These are phyloP conservation scores for Eulacestoma nigropectus DNA, from an alignment of 2,113 vertebrate genomes.

Conservation along the genomic window DNA sequence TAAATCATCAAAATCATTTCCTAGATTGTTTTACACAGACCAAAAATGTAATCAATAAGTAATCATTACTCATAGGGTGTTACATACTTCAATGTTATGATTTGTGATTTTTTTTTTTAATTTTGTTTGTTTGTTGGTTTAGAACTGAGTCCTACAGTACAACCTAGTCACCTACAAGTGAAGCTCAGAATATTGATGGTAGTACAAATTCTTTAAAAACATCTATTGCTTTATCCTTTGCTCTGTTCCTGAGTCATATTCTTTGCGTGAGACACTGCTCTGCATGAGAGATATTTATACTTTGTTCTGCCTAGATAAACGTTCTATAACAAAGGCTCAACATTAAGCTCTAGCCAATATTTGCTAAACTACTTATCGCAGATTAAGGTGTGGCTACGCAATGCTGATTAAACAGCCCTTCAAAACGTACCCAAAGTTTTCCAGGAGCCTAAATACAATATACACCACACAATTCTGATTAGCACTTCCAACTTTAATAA, in stretches of 20 bases:
- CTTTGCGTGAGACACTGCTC: not conserved
- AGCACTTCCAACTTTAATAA: not conserved
- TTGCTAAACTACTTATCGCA: not conserved
- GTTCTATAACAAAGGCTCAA: not conserved
- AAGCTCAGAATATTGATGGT: not conserved
- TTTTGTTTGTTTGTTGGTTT: not conserved
- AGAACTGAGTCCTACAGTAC: not conserved
- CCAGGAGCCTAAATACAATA: not conserved
- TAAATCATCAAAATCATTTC: not conserved
- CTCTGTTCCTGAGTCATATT: not conserved
- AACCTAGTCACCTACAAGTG: not conserved
- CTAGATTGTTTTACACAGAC: not conserved
- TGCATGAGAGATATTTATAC: not conserved
- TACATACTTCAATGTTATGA: not conserved
- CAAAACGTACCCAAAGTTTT: not conserved
- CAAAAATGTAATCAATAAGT: not conserved
- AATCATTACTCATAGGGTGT: not conserved
- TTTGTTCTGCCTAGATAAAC: not conserved
- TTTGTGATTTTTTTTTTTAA: not conserved
- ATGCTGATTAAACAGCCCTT: not conserved
- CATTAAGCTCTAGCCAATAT: not conserved
- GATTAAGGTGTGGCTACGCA: not conserved
- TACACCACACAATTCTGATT: not conserved
- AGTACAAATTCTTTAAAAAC: not conserved
- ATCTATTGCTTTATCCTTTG: not conserved